These are phyloP conservation scores for Hemicrepidius hirtus DNA, from an alignment of 2,888 invertebrate genomes.

Conservation along the genomic window DNA sequence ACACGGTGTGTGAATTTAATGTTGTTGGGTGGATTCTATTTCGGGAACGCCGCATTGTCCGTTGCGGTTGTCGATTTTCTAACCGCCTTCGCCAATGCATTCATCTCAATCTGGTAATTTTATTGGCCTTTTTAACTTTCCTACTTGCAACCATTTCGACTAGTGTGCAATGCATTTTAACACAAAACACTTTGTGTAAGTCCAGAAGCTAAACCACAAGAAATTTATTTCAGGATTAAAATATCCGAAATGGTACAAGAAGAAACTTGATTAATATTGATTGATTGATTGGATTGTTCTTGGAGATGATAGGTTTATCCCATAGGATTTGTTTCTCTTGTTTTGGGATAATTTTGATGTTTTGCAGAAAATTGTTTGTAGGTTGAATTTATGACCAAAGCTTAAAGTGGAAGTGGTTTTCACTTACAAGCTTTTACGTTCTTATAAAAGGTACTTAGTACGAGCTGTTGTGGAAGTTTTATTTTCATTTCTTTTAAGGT, in stretches of 20 bases:
- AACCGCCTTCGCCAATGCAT: constrained; percentile 10
- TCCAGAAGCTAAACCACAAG: neutral
- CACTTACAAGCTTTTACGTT: too few relatives aligned
- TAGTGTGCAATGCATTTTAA: constrained; percentile 9
- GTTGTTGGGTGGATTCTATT: constrained; percentile 37
- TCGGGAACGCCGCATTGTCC: constrained; percentile 34
- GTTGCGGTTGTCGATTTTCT: constrained; percentile 24
- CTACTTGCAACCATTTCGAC: neutral
- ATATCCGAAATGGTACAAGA: neutral
- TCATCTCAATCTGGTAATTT: constrained; percentile 21
- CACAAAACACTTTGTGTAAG: constrained; percentile 2
- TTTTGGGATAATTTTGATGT: too few relatives aligned
- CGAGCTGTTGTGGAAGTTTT: too few relatives aligned
- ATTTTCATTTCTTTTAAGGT: too few relatives aligned
- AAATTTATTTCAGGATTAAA: neutral
- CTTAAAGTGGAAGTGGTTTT: too few relatives aligned
- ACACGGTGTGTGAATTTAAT: constrained; percentile 42
- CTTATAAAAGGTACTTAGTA: too few relatives aligned
- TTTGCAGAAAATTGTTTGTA: too few relatives aligned
- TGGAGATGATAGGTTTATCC: constrained; percentile 10
- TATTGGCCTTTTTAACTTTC: constrained; percentile 9
- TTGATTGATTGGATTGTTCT: constrained; percentile 10
- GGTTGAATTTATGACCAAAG: neutral
- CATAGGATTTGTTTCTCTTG: neutral
- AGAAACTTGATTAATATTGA: constrained; percentile 9